Base-by-base conservation (phyloP, 2,888 invertebrate genomes). In the Biston stratarius region DNA sequence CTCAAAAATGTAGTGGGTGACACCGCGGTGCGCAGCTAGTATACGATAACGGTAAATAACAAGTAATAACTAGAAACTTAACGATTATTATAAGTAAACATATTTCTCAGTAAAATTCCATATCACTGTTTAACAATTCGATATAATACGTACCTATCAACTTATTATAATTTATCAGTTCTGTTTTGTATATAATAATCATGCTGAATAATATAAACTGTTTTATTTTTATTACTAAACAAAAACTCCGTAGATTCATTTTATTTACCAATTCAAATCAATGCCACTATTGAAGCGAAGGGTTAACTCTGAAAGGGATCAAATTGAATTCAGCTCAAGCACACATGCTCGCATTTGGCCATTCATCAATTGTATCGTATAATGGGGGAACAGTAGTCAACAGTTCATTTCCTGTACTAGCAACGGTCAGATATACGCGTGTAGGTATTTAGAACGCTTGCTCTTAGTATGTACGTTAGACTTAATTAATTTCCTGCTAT, bases 321-420 rank as follows among this genome's bases (percentile, higher is more conserved):
- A 89, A 90, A 90, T 91, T 90, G 90, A 90, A 91, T 91, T 89
- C 81, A 80, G 84, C 83, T 86, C 84, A 83, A 88, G 87, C 87
- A 89, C 90, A 89, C 87, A 88, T 89, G 90, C 81, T 88, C 89
- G 75, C 85, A 82, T 85, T 81, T 87, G 85, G 78, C 86, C 82
- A 91, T 92, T 92, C 91, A 91, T 91, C 90, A 90, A 89, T 89
- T 87, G 90, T 84, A 89, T 87, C 84, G 82, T 75, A 83, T 88
- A 88, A 90, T 89, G 77, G 89, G 83, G 87, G 83, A 85, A 86
- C 87, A 86, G 86, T 88, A 86, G 86, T 84, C 85, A 88, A 88
- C 88, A 87, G 83, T 81, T 83, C 83, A 88, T 87, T 88, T 89
- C 89, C 89, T 89, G 82, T 71, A 79, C 76, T 47, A 14, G 57